Evolutionary conservation across 1,140 invertebrate genomes (phyloP).

Genomic region (Eulimnadia texana): DNA sequence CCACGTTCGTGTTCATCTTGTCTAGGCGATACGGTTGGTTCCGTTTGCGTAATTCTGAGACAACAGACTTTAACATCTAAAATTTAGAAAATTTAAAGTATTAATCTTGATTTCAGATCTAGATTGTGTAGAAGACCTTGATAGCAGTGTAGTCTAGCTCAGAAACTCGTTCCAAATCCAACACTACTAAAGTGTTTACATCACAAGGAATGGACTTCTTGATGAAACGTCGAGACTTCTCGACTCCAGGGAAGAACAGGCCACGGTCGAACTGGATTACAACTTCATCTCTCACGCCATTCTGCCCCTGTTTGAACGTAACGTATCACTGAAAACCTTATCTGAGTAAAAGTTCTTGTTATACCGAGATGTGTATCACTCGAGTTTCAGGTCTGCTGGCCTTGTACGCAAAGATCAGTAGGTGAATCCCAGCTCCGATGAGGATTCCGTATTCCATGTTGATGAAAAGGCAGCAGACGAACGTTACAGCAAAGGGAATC

Average conservation of each 20-base stretch:
- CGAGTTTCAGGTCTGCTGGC: slow-evolving; percentile 9
- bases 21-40: too few relatives aligned
- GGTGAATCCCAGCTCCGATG: slow-evolving; percentile 15
- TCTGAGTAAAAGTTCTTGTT: background rate
- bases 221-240: background rate
- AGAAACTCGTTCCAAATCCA: background rate
- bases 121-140: background rate
- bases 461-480: slow-evolving; percentile 11
- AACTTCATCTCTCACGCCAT: background rate
- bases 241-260: slow-evolving; percentile 8
- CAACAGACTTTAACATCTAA: background rate
- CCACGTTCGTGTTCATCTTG: too few relatives aligned
- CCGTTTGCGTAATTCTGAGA: background rate
- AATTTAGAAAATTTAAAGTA: background rate
- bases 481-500: slow-evolving; percentile 12
- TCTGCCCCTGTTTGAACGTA: background rate
- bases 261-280: slow-evolving; percentile 2
- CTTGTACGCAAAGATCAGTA: slow-evolving; percentile 8
- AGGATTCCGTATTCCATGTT: slow-evolving; percentile 16
- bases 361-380: background rate
- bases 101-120: background rate
- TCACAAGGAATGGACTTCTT: slow-evolving; percentile 5
- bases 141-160: background rate
- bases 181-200: background rate
- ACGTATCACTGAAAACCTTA: background rate